These are phyloP conservation scores for Silurus glanis DNA, from an alignment of 2,113 vertebrate genomes.

Conservation along the genomic window DNA sequence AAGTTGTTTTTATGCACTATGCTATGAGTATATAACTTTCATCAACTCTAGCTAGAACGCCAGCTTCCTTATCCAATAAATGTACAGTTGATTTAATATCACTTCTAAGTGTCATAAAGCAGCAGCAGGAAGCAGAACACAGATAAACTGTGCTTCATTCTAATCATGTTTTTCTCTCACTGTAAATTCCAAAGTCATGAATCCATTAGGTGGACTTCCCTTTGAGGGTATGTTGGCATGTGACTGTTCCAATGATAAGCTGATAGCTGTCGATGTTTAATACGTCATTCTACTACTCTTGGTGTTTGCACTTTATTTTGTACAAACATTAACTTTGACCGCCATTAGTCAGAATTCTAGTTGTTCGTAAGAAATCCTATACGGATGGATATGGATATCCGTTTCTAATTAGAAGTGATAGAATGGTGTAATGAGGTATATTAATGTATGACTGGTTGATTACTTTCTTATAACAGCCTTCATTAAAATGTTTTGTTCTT, in stretches of 20 bases:
- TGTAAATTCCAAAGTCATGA: background rate
- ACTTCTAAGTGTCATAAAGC: background rate
- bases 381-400: background rate
- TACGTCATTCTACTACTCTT: too few relatives aligned
- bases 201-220: background rate
- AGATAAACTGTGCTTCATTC: background rate
- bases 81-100: background rate
- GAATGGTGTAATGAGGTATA: background rate
- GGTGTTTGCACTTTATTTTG: background rate
- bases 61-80: background rate
- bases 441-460: background rate
- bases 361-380: slow-evolving; percentile 1
- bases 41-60: background rate
- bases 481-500: background rate
- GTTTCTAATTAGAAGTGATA: background rate
- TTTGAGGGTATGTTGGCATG: background rate
- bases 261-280: background rate
- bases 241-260: background rate
- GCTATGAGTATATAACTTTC: background rate
- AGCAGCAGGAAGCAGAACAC: background rate
- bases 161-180: background rate
- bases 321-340: background rate
- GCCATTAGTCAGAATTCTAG: background rate
- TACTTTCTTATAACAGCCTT: background rate
- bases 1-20: background rate